Evolutionary conservation across 2,888 invertebrate genomes (phyloP), one percentile per base, ranked within the genome.

Genomic region (Acrobasis consociella): DNA sequence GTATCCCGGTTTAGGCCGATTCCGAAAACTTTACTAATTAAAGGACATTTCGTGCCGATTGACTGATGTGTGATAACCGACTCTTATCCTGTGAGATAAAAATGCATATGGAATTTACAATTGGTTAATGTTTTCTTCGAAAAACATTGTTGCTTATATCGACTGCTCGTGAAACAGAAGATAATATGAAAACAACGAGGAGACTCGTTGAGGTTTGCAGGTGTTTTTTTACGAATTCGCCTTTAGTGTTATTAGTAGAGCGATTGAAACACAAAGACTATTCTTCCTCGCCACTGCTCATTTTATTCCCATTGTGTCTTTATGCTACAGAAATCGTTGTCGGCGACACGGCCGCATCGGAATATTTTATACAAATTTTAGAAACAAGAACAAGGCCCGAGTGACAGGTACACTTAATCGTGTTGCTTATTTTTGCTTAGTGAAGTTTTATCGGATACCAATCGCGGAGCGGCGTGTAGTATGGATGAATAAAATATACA

Each of bases 331-430:
- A 81, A 81, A 78, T 80, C 80, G 84, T 80, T 83, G 86, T 82
- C 83, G 82, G 85, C 85, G 86, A 80, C 82, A 83, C 83, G 83
- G 81, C 80, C 79, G 77, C 77, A 78, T 81, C 83, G 76, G 91
- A 90, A 92, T 92, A 91, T 90, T 89, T 92, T 91, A 91, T 91
- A 91, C 91, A 91, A 91, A 91, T 91, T 90, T 90, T 87, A 88
- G 89, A 89, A 88, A 91, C 84, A 91, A 91, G 86, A 92, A 89
- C 89, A 89, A 86, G 85, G 81, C 73, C 75, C 78, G 85, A 86
- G 88, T 91, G 91, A 92, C 91, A 91, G 91, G 86, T 90, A 92
- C 91, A 92, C 85, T 85, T 85, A 85, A 88, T 91, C 82, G 81
- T 85, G 82, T 81, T 90, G 86, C 82, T 91, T 86, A 86, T 89